phyloP scores from a whole-genome alignment of 35 echinoderm and acorn worm genomes.

The Ptychodera flava region DNA sequence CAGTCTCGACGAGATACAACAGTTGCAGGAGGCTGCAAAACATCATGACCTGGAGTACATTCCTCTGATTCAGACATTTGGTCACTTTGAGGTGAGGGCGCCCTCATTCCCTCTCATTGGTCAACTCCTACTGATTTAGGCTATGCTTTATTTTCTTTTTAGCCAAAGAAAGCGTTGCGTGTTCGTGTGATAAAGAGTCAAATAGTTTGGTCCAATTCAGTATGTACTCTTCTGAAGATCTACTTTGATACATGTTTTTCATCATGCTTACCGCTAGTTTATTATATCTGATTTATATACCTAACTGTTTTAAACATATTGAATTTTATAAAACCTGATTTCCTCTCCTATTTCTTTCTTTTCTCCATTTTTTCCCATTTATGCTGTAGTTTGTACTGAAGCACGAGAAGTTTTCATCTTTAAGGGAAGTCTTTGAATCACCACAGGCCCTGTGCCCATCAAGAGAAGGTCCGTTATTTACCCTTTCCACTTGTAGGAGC shows the following conservation, averaged over 20 bases:
- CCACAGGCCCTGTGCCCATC: conserved; percentile 50
- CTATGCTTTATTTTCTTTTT: too few relatives aligned
- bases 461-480: conserved; percentile 33
- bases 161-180: too few relatives aligned
- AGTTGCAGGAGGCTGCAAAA: conserved; percentile 49
- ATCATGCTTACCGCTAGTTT: too few relatives aligned
- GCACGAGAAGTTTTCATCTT: conserved; percentile 39
- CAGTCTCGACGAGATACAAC: conserved; percentile 49
- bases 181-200: too few relatives aligned
- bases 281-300: too few relatives aligned
- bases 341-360: conserved; percentile 1
- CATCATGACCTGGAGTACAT: conserved; percentile 57
- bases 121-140: too few relatives aligned
- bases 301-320: too few relatives aligned
- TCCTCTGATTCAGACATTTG: conserved; percentile 80
- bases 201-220: too few relatives aligned
- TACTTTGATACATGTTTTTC: too few relatives aligned
- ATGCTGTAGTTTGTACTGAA: conserved; percentile 65
- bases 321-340: too few relatives aligned
- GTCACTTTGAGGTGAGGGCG: conserved; percentile 71
- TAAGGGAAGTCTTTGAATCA: conserved; percentile 39
- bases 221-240: too few relatives aligned
- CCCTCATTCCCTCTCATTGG: neutral
- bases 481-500: too few relatives aligned
- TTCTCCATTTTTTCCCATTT: neutral